Evolutionary conservation across 2,888 invertebrate genomes (phyloP), one percentile per base, ranked within the genome.

Genomic region (Andrena dorsata): DNA sequence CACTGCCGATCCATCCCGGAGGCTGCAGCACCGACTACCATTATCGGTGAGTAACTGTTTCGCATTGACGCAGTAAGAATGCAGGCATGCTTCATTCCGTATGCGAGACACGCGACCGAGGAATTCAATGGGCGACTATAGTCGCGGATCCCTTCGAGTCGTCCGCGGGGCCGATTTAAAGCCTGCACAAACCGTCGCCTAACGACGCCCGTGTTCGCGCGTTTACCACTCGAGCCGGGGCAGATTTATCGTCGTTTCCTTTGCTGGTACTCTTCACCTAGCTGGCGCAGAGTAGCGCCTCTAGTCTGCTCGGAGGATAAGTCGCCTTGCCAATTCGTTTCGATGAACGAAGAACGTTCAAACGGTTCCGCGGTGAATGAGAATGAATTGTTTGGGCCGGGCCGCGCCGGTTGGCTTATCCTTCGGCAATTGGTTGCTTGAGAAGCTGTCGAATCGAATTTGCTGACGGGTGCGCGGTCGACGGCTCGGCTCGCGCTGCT

Each of bases 11-110:
- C 88, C 86, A 90, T 86, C 87, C 85, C 86, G 85, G 86, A 89
- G 88, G 87, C 85, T 90, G 88, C 87, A 86, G 85, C 89, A 85
- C 80, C 87, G 85, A 83, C 86, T 91, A 91, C 88, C 91, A 91
- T 92, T 92, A 90, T 90, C 83, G 92, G 92, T 92, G 86, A 92
- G 92, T 92, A 85, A 90, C 66, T 60, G 73, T 76, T 80, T 83
- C 23, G 70, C 78, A 28, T 82, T 72, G 68, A 58, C 71, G 69
- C 66, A 73, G 51, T 68, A 49, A 60, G 83, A 83, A 83, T 76
- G 84, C 76, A 73, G 35, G 65, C 69, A 61, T 70, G 73, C 76
- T 66, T 76, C 66, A 73, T 84, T 84, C 73, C 60, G 65, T 73
- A 80, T 80, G 69, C 83, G 20, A 64, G 64, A 69, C 79, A 69